Conservation (phyloP, 2,888 invertebrate species). For the Endotricha flammealis region DNA sequence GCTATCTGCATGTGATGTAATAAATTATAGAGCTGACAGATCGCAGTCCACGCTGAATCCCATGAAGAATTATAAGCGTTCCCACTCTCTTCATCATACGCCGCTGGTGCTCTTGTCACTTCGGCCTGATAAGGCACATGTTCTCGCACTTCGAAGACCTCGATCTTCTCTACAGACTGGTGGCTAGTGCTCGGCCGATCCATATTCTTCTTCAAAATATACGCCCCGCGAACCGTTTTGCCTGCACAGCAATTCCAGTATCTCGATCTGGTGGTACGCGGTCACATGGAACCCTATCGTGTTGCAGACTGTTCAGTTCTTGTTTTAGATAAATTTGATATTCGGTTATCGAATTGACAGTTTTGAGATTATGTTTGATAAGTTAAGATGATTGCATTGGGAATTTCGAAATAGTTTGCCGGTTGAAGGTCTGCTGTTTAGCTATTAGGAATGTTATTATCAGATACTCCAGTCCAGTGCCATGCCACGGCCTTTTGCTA, state of each 20-base stretch:
- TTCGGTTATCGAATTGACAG: slow-evolving; percentile 58
- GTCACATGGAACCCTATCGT: slow-evolving; percentile 36
- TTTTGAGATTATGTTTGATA: slow-evolving; percentile 57
- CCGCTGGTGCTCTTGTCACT: slow-evolving; percentile 54
- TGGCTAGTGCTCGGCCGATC: slow-evolving; percentile 66
- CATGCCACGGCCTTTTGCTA: too few relatives aligned
- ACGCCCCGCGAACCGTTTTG: slow-evolving; percentile 40
- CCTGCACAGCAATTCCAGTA: too few relatives aligned
- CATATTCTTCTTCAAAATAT: slow-evolving; percentile 43
- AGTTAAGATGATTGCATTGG: slow-evolving; percentile 34
- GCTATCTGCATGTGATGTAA: slow-evolving; percentile 69
- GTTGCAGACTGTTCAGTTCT: slow-evolving; percentile 38
- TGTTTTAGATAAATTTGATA: slow-evolving; percentile 52
- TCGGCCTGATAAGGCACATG: slow-evolving; percentile 70
- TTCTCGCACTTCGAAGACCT: slow-evolving; percentile 66
- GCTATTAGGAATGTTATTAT: too few relatives aligned
- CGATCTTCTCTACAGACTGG: slow-evolving; percentile 61
- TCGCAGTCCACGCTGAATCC: slow-evolving; percentile 61
- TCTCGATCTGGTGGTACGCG: too few relatives aligned
- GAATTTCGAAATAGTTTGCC: slow-evolving; percentile 43
- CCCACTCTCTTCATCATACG: slow-evolving; percentile 64
- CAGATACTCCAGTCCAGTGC: too few relatives aligned
- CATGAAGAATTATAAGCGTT: slow-evolving; percentile 48
- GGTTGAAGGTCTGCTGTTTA: neutral
- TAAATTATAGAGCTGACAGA: slow-evolving; percentile 64